These are phyloP conservation scores for Meandrina meandrites DNA, from an alignment of 92 coral and sea anemone species.

Conservation along the genomic window DNA sequence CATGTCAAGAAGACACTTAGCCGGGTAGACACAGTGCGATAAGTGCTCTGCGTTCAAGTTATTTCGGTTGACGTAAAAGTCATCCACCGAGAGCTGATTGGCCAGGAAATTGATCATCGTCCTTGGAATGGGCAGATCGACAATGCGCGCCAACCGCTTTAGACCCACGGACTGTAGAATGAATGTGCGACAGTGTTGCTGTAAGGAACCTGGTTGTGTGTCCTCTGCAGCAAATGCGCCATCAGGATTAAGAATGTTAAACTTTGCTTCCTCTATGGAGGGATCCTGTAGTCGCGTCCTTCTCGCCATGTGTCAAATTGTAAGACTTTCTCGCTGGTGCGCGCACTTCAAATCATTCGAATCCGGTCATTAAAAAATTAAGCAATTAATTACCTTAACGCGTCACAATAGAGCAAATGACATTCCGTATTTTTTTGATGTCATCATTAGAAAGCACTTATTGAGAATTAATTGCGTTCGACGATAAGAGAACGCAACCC, in stretches of 20 bases:
- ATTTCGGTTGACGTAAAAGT: slow-evolving; percentile 88
- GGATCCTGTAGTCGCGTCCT: slow-evolving; percentile 78
- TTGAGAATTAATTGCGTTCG: background rate
- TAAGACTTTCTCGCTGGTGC: background rate
- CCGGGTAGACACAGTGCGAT: slow-evolving; percentile 93
- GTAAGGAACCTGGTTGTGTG: slow-evolving; percentile 61
- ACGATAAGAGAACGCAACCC: too few species aligned
- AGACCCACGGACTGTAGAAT: slow-evolving; percentile 91
- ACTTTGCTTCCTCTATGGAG: slow-evolving; percentile 64
- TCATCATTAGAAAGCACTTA: background rate
- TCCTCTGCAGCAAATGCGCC: slow-evolving; percentile 35
- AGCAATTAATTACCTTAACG: background rate
- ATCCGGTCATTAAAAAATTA: background rate
- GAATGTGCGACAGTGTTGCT: slow-evolving; percentile 84
- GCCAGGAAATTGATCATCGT: slow-evolving; percentile 83
- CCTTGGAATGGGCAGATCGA: slow-evolving; percentile 91
- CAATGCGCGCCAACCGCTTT: slow-evolving; percentile 78
- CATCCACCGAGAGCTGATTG: slow-evolving; percentile 84
- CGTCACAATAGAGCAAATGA: slow-evolving; percentile 12
- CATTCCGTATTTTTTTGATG: background rate
- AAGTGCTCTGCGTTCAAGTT: slow-evolving; percentile 81
- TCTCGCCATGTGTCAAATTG: slow-evolving; percentile 73
- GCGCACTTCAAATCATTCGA: background rate
- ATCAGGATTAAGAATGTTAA: slow-evolving; percentile 80
- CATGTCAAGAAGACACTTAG: slow-evolving; percentile 94